Evolutionary conservation across 2,888 invertebrate species (phyloP), one percentile per base, ranked within the genome.

Genomic region (Carcina quercana): DNA sequence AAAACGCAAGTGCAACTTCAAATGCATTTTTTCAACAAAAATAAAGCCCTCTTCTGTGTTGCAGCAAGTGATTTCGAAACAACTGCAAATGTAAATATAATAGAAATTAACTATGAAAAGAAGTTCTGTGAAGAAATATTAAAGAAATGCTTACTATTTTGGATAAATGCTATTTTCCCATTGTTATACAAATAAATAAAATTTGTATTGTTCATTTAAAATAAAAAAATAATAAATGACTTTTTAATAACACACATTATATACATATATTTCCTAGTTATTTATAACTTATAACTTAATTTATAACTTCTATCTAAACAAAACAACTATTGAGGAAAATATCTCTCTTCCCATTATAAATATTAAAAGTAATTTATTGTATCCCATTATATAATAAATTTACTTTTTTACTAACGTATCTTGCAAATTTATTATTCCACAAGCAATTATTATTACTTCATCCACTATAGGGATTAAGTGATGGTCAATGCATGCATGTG

Each of bases 41-140:
- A 26, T 3, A 35, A 38, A 17, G 20, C 32, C 5, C 24, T 38
- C 2, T 47, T 47, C 35, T 42, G 44, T 35, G 34, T 47, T 7
- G 47, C 43, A 22, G 8, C 37, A 28, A 15, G 6, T 19, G 17
- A 40, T 28, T 47, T 36, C 39, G 35, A 38, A 20, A 20, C 10
- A 11, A 28, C 15, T 11, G 36, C 28, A 8, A 34, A 34, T 15
- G 29, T 35, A n/a, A 22, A 32, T 12, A 21, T 21, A n/a, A n/a
- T n/a, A n/a, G 5, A 21, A 6, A 10, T 21, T 3, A 5, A 5
- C 3, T 21, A 21, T 21, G 21, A 21, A n/a, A 21, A 3, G n/a
- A 21, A n/a, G n/a, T 21, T 21, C 7, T 17, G 17, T 17, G 17
- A 17, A 7, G 17, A 17, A 7, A 5, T 17, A 7, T 5, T 17